Conservation (phyloP, 2,888 invertebrate genomes). For the Sinotaia quadrata region DNA sequence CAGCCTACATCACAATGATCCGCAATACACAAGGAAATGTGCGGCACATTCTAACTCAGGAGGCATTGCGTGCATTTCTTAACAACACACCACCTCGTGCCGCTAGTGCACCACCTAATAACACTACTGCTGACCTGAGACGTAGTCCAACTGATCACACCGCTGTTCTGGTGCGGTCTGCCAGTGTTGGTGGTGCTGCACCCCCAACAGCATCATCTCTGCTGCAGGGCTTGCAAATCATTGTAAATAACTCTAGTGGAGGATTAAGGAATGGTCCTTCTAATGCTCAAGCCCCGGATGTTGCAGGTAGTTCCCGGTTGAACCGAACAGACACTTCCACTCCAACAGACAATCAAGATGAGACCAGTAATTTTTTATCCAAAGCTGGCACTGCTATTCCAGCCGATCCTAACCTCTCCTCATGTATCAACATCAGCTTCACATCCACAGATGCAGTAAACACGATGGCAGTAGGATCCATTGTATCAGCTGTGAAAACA, state of each 20-base stretch:
- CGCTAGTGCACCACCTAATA: conserved; percentile 58
- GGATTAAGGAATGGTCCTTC: neutral
- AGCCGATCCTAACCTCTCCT: conserved; percentile 54
- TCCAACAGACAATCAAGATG: conserved; percentile 4
- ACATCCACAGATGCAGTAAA: conserved; percentile 8
- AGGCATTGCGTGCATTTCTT: conserved; percentile 37
- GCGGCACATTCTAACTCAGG: conserved; percentile 42
- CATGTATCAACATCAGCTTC: conserved; percentile 15
- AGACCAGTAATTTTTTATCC: conserved; percentile 55
- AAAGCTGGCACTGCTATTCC: conserved; percentile 63
- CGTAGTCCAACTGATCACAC: conserved; percentile 28
- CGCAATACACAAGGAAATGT: conserved; percentile 29
- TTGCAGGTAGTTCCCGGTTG: too few species aligned
- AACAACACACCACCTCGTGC: conserved; percentile 53
- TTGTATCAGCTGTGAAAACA: conserved; percentile 3
- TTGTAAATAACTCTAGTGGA: conserved; percentile 13
- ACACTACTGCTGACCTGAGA: conserved; percentile 22
- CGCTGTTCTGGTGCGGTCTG: conserved; percentile 54
- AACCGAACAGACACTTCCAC: too few species aligned
- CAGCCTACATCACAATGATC: conserved; percentile 5
- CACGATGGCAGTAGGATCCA: conserved; percentile 5
- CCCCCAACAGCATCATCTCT: conserved; percentile 11
- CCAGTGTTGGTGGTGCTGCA: conserved; percentile 56
- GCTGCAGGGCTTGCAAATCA: conserved; percentile 19
- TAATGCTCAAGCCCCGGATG: neutral